A percentile compares a stretch with the other conserved stretches of the same genome.
phyloP scores from a whole-genome alignment of 2,888 invertebrate genomes.

The Crioceris asparagi region DNA sequence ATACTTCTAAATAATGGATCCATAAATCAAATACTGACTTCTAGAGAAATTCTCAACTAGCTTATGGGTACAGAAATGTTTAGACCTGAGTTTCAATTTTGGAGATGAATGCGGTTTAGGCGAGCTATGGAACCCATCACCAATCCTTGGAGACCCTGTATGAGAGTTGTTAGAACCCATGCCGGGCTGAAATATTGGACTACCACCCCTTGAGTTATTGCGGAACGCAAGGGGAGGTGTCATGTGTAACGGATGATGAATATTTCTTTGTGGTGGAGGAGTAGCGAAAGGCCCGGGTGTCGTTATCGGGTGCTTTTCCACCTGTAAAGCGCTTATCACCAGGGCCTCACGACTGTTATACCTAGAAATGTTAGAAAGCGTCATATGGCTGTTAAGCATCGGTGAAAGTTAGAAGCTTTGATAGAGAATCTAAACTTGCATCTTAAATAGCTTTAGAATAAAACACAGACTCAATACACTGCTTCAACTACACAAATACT shows the following conservation, averaged over 20 bases:
- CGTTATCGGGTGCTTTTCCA: slow-evolving; percentile 82
- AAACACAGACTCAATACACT: too few relatives aligned
- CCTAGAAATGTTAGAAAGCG: slow-evolving; percentile 42
- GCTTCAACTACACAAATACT: too few relatives aligned
- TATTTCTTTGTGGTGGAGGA: slow-evolving; percentile 55
- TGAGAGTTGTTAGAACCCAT: slow-evolving; percentile 49
- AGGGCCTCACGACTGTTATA: slow-evolving; percentile 89
- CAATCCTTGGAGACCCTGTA: slow-evolving; percentile 47
- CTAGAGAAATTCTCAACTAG: too few relatives aligned
- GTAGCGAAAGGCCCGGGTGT: slow-evolving; percentile 75
- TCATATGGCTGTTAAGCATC: background rate
- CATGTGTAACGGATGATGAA: slow-evolving; percentile 47
- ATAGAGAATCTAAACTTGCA: too few relatives aligned
- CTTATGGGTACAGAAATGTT: too few relatives aligned
- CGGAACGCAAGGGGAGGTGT: slow-evolving; percentile 51
- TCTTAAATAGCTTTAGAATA: too few relatives aligned
- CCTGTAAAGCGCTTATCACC: slow-evolving; percentile 85
- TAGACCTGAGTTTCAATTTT: slow-evolving; percentile 89
- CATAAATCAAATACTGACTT: too few relatives aligned
- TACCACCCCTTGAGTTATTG: slow-evolving; percentile 34
- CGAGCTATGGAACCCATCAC: slow-evolving; percentile 45
- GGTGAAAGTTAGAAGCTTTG: slow-evolving; percentile 15
- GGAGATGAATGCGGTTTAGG: slow-evolving; percentile 70
- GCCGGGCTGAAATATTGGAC: slow-evolving; percentile 50
- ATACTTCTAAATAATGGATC: too few relatives aligned